Evolutionary conservation across 2,113 vertebrate genomes (phyloP), one percentile per base, ranked within the genome.

Genomic region (Pongo pygmaeus): DNA sequence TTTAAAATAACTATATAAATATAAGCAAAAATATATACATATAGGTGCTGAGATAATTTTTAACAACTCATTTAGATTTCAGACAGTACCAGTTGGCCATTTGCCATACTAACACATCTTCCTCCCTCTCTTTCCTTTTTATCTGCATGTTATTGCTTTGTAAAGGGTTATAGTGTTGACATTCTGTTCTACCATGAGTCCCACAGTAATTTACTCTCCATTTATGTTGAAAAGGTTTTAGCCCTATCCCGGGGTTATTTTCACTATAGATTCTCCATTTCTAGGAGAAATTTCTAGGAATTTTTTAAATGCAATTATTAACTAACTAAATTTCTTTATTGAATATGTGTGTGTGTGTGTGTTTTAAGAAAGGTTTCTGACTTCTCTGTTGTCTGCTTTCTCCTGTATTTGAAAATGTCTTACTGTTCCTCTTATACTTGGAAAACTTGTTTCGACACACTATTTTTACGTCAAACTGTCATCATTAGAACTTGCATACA

Each of bases 201-300:
- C 74, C 30, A 75, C 25, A 27, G 43, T 77, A n/a, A 12, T 64
- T 96, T 87, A 77, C 17, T 87, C 23, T 96, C 80, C 16, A 85
- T 70, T 94, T 92, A 57, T 70, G 27, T 83, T 85, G 61, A 92
- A 92, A 94, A 84, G n/a, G 6, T 57, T 57, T 90, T 55, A 83
- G 27, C 74, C 10, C 18, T 87, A 83, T 12, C 8, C 14, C 40
- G 74, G 46, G 38, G 38, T 48, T 43, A 87, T 96, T 92, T 69
- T 77, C 55, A 85, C n/a, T 70, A 48, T 43, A 2, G 52, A 88
- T 6, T 85, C 30, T 88, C 43, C 69, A 72, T 78, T 91, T 95
- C 70, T 61, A 52, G 40, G 18, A 22, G 70, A 52, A 18, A 2
- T 30, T 77, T 89, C 22, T 23, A 43, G 22, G 57, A 59, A 25